Percentiles rank a stretch among this genome's conserved stretches.
phyloP scores from a whole-genome alignment of 2,797 vertebrate genomes.

The Avahi laniger region DNA sequence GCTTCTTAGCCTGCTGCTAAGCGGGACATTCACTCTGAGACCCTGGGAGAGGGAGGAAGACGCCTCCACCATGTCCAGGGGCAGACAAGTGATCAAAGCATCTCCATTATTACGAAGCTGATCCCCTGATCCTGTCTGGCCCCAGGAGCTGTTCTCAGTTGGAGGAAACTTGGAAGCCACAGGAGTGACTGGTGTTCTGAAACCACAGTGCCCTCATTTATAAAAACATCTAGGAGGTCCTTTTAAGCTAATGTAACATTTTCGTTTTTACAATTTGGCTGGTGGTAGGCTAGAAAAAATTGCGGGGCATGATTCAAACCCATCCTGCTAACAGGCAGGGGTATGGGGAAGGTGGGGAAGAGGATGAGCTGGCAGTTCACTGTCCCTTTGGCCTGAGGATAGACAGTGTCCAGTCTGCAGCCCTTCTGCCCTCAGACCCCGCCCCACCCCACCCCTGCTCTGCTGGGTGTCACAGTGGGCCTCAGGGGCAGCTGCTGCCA shows the following conservation, averaged over 20 bases:
- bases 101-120: neutral
- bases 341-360: accelerated
- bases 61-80: no score
- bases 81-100: neutral
- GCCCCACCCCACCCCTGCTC: neutral
- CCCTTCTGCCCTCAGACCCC: neutral
- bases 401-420: no score
- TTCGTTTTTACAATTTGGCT: neutral
- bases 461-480: accelerated
- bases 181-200: neutral
- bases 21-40: neutral
- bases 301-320: neutral
- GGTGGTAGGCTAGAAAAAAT: neutral
- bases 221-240: neutral
- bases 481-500: neutral
- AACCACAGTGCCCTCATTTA: neutral
- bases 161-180: neutral
- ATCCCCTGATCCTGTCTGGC: accelerated
- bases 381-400: neutral
- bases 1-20: neutral
- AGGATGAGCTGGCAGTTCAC: neutral
- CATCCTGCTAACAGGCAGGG: neutral
- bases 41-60: neutral
- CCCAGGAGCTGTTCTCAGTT: neutral
- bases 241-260: neutral